Conservation (phyloP, 2,113 vertebrate genomes). For the Columba livia region DNA sequence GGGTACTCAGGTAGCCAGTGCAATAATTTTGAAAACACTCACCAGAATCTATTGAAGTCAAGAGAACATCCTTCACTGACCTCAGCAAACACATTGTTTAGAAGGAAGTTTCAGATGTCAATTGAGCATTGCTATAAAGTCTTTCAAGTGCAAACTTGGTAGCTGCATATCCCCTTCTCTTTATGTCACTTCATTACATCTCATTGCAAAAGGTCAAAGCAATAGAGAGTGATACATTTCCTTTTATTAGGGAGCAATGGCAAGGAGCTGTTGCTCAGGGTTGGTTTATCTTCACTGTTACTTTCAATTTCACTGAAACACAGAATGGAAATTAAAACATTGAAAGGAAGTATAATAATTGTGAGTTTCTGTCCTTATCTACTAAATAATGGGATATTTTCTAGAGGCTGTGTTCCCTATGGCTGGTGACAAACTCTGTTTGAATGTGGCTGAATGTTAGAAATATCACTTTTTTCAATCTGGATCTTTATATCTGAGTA, state of each 20-base stretch:
- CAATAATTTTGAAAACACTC: not conserved
- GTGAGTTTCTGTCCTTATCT: not conserved
- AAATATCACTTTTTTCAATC: not conserved
- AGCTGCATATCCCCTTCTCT: not conserved
- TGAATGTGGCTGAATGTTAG: not conserved
- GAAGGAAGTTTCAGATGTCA: not conserved
- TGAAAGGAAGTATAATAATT: not conserved
- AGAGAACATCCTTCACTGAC: not conserved
- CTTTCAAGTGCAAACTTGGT: not conserved
- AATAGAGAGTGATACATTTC: not conserved
- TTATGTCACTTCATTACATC: not conserved
- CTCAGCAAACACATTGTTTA: not conserved
- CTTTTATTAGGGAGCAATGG: not conserved
- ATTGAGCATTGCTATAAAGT: not conserved
- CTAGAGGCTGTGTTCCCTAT: not conserved
- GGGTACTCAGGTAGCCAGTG: not conserved
- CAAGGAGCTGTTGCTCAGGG: not conserved
- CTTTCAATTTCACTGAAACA: not conserved
- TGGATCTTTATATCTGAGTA: not conserved
- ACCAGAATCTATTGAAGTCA: not conserved
- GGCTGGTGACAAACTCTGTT: not conserved
- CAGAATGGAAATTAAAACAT: not conserved
- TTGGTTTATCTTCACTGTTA: not conserved
- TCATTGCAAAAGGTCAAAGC: conserved; percentile 3
- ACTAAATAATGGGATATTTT: not conserved